Conservation (phyloP, 2,888 invertebrate species). For the Lasioglossum marginatum region DNA sequence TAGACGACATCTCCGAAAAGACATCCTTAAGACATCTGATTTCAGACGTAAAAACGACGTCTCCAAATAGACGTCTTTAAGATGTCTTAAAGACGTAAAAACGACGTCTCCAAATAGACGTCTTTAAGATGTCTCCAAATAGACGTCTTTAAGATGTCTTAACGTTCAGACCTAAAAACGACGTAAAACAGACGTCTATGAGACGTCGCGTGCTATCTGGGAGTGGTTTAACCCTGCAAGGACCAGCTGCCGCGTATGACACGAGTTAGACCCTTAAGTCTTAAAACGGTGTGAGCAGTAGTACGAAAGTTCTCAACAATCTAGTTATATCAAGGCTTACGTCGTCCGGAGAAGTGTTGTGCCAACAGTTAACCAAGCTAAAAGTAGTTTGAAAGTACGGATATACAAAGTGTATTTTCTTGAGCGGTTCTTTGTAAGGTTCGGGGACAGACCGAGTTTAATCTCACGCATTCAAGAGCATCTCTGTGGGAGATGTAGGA, state of each 20-base stretch:
- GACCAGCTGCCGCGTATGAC: no score
- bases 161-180: no score
- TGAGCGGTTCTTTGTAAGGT: not conserved
- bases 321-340: not conserved
- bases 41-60: no score
- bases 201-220: no score
- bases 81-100: no score
- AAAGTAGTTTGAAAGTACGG: not conserved
- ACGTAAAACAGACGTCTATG: no score
- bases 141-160: no score
- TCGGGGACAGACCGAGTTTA: constrained; percentile 7
- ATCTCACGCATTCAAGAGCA: constrained; percentile 9
- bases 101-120: no score
- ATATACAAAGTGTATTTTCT: not conserved
- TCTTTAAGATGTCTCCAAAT: no score
- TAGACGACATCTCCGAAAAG: no score
- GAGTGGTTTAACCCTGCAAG: not conserved
- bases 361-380: not conserved
- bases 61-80: no score
- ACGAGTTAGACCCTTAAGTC: not conserved
- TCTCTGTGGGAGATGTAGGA: not conserved
- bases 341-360: not conserved
- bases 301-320: not conserved
- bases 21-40: no score
- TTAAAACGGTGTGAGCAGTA: not conserved